A percentile compares a stretch with the other conserved stretches of the same genome.
Conservation (phyloP, 2,113 vertebrate genomes). For the Dermatemys mawii region DNA sequence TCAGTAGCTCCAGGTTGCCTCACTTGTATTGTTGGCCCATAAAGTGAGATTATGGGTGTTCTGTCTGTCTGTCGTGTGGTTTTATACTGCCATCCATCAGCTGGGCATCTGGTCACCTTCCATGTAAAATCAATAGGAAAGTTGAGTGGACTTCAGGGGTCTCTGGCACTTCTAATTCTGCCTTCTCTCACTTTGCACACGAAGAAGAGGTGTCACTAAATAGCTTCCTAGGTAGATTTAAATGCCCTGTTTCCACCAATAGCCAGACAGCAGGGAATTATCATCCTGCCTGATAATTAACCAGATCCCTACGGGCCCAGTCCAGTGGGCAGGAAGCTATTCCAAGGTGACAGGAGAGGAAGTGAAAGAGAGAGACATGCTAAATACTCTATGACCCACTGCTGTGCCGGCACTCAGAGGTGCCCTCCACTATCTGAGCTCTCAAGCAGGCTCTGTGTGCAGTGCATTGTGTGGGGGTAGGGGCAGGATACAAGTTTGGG, state of each 20-base stretch:
- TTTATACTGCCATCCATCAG: not conserved
- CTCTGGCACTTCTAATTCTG: not conserved
- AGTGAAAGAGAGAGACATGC: not conserved
- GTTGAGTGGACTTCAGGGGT: not conserved
- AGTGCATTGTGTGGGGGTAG: not conserved
- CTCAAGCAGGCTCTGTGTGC: not conserved
- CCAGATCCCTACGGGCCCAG: not conserved
- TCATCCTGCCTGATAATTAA: not conserved
- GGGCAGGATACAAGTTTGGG: not conserved
- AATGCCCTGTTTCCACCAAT: not conserved
- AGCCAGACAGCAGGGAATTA: not conserved
- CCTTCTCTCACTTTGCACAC: not conserved
- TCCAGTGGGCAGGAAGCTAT: not conserved
- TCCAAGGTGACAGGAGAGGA: not conserved
- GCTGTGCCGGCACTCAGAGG: not conserved
- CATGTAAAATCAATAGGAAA: not conserved
- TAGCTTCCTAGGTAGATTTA: not conserved
- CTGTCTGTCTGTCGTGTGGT: not conserved
- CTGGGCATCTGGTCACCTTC: not conserved
- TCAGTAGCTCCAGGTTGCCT: not conserved
- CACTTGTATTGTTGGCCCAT: not conserved
- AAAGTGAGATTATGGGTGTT: not conserved
- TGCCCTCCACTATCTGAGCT: not conserved
- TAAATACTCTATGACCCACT: not conserved
- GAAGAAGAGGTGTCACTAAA: too few relatives aligned